phyloP scores from a whole-genome alignment of 1,140 invertebrate genomes.

The Anastrepha ludens region DNA sequence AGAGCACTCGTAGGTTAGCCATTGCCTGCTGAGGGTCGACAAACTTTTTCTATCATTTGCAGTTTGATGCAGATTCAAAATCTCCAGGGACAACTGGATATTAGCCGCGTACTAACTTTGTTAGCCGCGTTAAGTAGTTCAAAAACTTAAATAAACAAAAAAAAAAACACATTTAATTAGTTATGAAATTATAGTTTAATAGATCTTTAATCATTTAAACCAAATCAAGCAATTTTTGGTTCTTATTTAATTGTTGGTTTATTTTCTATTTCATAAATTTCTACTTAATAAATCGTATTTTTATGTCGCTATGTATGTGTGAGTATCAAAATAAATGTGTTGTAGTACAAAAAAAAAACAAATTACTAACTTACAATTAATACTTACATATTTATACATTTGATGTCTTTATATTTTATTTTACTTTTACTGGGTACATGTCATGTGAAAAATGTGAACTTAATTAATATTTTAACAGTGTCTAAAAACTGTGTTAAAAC shows the following conservation, averaged over 20 bases:
- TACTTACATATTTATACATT: conserved; percentile 7
- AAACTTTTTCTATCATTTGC: too few relatives aligned
- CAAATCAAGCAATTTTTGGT: neutral
- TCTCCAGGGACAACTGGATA: too few relatives aligned
- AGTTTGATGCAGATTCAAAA: too few relatives aligned
- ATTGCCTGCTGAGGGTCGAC: too few relatives aligned
- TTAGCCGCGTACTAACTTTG: too few relatives aligned
- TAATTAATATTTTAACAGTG: conserved; percentile 25
- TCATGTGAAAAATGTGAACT: conserved; percentile 47
- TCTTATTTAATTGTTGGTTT: neutral
- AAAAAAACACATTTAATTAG: too few relatives aligned
- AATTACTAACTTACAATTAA: neutral
- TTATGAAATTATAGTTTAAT: too few relatives aligned
- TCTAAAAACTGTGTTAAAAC: conserved; percentile 30
- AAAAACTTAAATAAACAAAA: too few relatives aligned
- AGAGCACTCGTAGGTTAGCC: too few relatives aligned
- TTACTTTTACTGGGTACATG: conserved; percentile 40
- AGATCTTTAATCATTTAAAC: neutral
- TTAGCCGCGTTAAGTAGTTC: too few relatives aligned
- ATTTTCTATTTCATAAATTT: neutral
- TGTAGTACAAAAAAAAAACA: neutral
- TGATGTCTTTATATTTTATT: conserved; percentile 45
- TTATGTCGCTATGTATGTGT: neutral
- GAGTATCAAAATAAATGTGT: conserved; percentile 9
- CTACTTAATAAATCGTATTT: neutral